phyloP scores from a whole-genome alignment of 2,888 invertebrate genomes.

The Acleris cristana region DNA sequence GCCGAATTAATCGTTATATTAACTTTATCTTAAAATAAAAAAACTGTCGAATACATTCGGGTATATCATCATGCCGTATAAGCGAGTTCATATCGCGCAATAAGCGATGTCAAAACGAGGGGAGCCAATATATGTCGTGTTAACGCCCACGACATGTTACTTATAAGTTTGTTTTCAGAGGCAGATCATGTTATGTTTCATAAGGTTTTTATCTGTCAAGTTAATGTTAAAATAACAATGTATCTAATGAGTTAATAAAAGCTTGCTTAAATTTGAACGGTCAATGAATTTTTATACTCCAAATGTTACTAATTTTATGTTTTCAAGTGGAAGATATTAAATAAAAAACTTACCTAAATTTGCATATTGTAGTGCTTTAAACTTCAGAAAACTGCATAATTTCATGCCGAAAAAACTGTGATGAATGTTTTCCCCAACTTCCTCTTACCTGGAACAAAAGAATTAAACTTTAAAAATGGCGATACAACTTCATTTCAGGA shows the following conservation, averaged over 20 bases:
- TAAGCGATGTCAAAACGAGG: conserved; percentile 15
- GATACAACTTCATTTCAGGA: conserved; percentile 4
- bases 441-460: conserved; percentile 34
- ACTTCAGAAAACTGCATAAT: conserved; percentile 8
- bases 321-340: background rate
- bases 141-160: conserved; percentile 1
- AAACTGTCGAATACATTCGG: too few species aligned
- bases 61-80: background rate
- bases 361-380: background rate
- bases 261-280: too few species aligned
- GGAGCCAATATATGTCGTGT: conserved; percentile 15
- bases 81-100: conserved; percentile 14
- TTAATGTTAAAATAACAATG: too few species aligned
- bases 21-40: too few species aligned
- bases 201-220: too few species aligned
- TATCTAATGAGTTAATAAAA: too few species aligned
- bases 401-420: conserved; percentile 26
- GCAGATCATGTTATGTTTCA: too few species aligned
- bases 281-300: too few species aligned
- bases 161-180: too few species aligned
- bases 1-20: too few species aligned
- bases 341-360: background rate
- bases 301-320: too few species aligned
- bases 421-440: conserved; percentile 25
- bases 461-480: conserved; percentile 9